Evolutionary conservation across 2,113 vertebrate genomes (phyloP).

Genomic region (Nansenia antarctica): DNA sequence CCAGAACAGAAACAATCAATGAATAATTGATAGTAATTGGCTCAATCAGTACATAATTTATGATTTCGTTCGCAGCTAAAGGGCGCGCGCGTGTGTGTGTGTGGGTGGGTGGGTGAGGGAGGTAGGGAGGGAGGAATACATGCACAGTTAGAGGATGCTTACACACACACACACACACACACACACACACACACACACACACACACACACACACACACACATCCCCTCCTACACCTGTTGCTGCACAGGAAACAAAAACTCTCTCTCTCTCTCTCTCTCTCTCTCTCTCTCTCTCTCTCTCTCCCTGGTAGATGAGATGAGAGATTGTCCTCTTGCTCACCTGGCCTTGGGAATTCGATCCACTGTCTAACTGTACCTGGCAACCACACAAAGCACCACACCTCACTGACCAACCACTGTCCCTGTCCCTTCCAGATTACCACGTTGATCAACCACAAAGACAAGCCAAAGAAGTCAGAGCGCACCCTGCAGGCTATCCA

Average conservation of each 20-base stretch:
- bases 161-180: no score
- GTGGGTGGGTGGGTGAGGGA: constrained; percentile 4
- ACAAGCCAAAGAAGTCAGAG: constrained; percentile 94
- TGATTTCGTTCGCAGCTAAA: constrained; percentile 47
- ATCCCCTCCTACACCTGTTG: no score
- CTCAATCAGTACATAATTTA: constrained; percentile 71
- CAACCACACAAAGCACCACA: not conserved
- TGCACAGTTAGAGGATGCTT: no score
- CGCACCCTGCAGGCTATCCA: constrained; percentile 93
- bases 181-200: no score
- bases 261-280: not conserved
- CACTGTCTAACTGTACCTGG: not conserved
- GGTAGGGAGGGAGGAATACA: not conserved
- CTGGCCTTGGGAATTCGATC: not conserved
- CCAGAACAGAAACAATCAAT: constrained; percentile 48
- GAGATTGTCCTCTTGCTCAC: no score
- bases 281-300: not conserved
- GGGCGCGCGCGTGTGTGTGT: constrained; percentile 29
- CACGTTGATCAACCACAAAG: constrained; percentile 97
- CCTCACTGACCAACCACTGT: constrained; percentile 8
- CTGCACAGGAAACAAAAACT: constrained; percentile 10
- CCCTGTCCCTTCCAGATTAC: constrained; percentile 84
- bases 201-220: no score
- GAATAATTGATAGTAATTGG: constrained; percentile 61
- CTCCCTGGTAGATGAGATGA: no score